Conservation (phyloP, 2,113 vertebrate species). For the Myotis brandtii region DNA sequence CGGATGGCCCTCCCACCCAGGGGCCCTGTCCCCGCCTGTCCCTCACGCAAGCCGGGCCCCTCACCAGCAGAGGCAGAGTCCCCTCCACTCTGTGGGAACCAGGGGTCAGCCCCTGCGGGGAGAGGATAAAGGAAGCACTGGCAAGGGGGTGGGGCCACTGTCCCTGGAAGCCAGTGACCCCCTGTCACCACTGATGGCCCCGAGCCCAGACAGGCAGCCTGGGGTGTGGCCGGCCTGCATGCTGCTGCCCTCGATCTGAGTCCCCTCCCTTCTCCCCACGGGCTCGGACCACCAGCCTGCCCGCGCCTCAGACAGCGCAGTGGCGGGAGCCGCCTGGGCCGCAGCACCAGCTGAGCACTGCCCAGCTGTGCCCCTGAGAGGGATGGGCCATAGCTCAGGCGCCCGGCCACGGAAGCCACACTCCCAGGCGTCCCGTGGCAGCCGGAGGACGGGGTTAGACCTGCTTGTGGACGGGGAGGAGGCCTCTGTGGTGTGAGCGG, state of each 20-base stretch:
- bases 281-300: background rate
- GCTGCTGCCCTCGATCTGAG: background rate
- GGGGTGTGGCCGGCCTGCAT: background rate
- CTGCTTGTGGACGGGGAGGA: background rate
- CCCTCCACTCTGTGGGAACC: background rate
- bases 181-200: rapidly evolving
- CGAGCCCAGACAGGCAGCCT: slow-evolving; percentile 65
- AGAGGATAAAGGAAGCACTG: background rate
- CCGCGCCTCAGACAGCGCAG: background rate
- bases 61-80: background rate
- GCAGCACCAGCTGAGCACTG: background rate
- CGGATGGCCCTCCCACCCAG: too few relatives aligned
- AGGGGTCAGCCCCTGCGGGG: background rate
- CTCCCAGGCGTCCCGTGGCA: background rate
- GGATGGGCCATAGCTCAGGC: background rate
- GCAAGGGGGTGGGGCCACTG: background rate
- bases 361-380: background rate
- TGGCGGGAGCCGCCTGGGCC: too few relatives aligned
- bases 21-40: too few relatives aligned
- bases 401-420: background rate
- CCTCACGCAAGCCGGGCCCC: background rate
- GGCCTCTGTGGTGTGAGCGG: background rate
- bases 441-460: background rate
- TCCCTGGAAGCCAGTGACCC: background rate
- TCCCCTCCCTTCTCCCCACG: background rate